Evolutionary conservation across 2,113 vertebrate species (phyloP).

Genomic region (Plestiodon gilberti): DNA sequence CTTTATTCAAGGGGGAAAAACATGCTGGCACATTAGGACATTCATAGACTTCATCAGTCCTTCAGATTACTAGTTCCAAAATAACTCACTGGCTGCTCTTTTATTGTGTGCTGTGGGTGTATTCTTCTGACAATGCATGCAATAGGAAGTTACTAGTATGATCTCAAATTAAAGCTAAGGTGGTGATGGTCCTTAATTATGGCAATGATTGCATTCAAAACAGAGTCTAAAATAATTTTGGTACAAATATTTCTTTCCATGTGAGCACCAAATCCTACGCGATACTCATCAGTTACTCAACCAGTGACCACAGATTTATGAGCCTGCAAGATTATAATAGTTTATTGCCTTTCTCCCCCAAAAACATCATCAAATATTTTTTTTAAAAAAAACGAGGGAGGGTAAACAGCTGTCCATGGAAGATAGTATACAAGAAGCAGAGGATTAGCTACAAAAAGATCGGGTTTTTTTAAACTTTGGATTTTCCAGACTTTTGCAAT

Average conservation of each 20-base stretch:
- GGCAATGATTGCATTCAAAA: neutral
- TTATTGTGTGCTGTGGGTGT: neutral
- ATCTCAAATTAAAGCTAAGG: neutral
- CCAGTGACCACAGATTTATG: no score
- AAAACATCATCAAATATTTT: no score
- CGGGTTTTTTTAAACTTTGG: no score
- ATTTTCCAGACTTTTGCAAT: no score
- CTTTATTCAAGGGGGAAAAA: conserved; percentile 36
- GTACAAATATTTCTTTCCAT: neutral
- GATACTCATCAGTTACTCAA: neutral
- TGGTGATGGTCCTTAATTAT: neutral
- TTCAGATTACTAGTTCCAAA: conserved; percentile 6
- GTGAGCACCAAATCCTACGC: neutral
- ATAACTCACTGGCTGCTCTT: conserved; percentile 17
- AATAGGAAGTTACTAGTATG: conserved; percentile 22
- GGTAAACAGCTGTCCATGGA: no score
- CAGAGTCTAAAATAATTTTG: neutral
- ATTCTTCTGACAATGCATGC: conserved; percentile 1
- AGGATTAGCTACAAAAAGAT: no score
- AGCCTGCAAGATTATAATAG: no score
- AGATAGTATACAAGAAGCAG: no score
- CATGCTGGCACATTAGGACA: conserved; percentile 21
- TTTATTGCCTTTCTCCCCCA: no score
- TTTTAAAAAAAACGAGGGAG: no score
- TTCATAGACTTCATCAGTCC: conserved; percentile 19